A percentile compares a stretch with the other conserved stretches of the same genome.
Evolutionary conservation across 2,888 invertebrate species (phyloP).

Genomic region (Hypomecis punctinalis): DNA sequence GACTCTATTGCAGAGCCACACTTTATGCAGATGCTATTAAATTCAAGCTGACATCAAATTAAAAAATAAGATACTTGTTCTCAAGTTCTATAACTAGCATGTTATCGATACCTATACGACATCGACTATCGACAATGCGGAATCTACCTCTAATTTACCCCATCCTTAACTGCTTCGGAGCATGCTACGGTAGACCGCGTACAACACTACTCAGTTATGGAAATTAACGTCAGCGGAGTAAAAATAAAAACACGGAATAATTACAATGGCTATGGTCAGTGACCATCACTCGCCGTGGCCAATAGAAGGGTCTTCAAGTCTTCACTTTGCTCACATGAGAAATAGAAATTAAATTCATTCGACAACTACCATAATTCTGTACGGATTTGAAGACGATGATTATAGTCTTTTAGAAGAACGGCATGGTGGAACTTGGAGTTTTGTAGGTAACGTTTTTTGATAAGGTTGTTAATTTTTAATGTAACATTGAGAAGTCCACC

Average conservation of each 20-base stretch:
- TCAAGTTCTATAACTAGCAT: too few relatives aligned
- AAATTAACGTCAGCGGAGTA: slow-evolving; percentile 73
- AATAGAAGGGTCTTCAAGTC: slow-evolving; percentile 65
- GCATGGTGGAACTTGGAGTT: too few relatives aligned
- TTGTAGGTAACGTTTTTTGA: too few relatives aligned
- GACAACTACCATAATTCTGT: not conserved
- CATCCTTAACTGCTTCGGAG: slow-evolving; percentile 64
- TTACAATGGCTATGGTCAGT: slow-evolving; percentile 73
- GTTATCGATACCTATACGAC: slow-evolving; percentile 3
- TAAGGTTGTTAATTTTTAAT: too few relatives aligned
- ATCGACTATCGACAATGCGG: slow-evolving; percentile 29
- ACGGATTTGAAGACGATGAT: too few relatives aligned
- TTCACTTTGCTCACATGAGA: slow-evolving; percentile 42
- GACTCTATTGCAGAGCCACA: too few relatives aligned
- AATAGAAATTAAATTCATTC: slow-evolving; percentile 17
- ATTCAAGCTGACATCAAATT: too few relatives aligned
- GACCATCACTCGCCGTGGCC: slow-evolving; percentile 61
- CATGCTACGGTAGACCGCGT: slow-evolving; percentile 76
- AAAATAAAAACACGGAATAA: slow-evolving; percentile 79
- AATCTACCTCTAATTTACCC: slow-evolving; percentile 45
- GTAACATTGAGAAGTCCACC: too few relatives aligned
- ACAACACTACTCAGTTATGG: slow-evolving; percentile 77
- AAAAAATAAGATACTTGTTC: too few relatives aligned
- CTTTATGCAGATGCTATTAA: too few relatives aligned
- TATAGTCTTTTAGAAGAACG: too few relatives aligned